Evolutionary conservation across 2,888 invertebrate genomes (phyloP).

Genomic region (Alcis repandata): DNA sequence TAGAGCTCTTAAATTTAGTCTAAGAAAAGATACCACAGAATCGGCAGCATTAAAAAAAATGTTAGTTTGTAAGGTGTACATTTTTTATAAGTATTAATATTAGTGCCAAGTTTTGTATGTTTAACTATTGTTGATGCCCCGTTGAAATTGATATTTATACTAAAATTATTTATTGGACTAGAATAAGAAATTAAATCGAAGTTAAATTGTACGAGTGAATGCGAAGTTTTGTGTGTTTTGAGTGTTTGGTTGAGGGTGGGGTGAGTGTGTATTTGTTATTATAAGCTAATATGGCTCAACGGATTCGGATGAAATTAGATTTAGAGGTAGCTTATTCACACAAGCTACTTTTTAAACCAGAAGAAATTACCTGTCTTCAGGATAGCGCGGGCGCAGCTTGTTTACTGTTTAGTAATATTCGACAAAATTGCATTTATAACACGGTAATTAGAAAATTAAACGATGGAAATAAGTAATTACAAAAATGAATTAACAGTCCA

Average conservation of each 20-base stretch:
- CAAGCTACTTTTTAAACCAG: too few relatives aligned
- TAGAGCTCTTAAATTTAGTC: too few relatives aligned
- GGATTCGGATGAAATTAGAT: too few relatives aligned
- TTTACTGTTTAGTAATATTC: constrained; percentile 12
- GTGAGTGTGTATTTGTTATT: too few relatives aligned
- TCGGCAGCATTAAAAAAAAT: neutral
- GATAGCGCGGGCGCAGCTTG: too few relatives aligned
- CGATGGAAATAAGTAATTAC: neutral
- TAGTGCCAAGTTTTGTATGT: constrained; percentile 51
- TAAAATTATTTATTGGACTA: constrained; percentile 34
- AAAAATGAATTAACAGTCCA: neutral
- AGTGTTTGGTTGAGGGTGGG: too few relatives aligned
- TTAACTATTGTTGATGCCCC: constrained; percentile 25
- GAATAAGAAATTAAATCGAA: constrained; percentile 16
- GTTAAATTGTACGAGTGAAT: too few relatives aligned
- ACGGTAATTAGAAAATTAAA: constrained; percentile 1
- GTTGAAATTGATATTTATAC: constrained; percentile 23
- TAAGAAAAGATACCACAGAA: too few relatives aligned
- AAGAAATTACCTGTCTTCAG: too few relatives aligned
- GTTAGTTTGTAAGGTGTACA: constrained; percentile 17
- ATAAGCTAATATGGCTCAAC: too few relatives aligned
- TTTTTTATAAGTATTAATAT: constrained; percentile 39
- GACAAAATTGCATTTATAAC: constrained; percentile 29
- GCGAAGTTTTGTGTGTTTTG: too few relatives aligned
- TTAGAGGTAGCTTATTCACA: too few relatives aligned